These are phyloP conservation scores for Oligia strigilis DNA, from an alignment of 2,888 invertebrate genomes.

Conservation along the genomic window DNA sequence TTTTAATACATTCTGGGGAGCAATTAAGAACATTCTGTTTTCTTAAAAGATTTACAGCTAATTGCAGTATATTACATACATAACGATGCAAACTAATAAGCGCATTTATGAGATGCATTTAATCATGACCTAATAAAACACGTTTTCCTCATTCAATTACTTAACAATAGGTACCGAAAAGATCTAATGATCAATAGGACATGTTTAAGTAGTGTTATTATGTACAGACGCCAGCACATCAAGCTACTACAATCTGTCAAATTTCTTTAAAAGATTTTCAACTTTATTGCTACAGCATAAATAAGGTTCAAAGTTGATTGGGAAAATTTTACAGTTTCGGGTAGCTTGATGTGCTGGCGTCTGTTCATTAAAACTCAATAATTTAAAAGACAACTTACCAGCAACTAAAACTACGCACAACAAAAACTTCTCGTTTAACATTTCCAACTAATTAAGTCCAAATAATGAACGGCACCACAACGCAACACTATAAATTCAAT, in stretches of 20 bases:
- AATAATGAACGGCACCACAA: conserved; percentile 70
- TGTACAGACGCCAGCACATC: not conserved
- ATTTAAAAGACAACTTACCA: conserved; percentile 78
- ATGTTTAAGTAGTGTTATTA: not conserved
- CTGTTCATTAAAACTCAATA: conserved; percentile 10
- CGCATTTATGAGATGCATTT: not conserved
- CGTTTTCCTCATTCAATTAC: conserved; percentile 21
- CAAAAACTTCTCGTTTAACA: conserved; percentile 84
- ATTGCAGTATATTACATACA: not conserved
- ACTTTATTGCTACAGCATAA: no score
- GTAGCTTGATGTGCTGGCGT: no score
- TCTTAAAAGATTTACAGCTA: not conserved
- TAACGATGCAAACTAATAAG: not conserved
- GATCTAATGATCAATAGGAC: not conserved
- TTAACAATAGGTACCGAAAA: not conserved
- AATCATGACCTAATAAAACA: conserved; percentile 13
- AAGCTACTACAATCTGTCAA: no score
- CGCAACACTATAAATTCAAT: conserved; percentile 57
- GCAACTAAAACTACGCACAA: conserved; percentile 83
- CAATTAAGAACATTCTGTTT: not conserved
- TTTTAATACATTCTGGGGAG: not conserved
- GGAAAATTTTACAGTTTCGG: no score
- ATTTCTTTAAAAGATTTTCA: no score
- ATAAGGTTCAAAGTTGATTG: no score
- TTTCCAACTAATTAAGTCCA: conserved; percentile 84